Conservation (phyloP, 2,797 vertebrate species). For the Xerus rutilus region DNA sequence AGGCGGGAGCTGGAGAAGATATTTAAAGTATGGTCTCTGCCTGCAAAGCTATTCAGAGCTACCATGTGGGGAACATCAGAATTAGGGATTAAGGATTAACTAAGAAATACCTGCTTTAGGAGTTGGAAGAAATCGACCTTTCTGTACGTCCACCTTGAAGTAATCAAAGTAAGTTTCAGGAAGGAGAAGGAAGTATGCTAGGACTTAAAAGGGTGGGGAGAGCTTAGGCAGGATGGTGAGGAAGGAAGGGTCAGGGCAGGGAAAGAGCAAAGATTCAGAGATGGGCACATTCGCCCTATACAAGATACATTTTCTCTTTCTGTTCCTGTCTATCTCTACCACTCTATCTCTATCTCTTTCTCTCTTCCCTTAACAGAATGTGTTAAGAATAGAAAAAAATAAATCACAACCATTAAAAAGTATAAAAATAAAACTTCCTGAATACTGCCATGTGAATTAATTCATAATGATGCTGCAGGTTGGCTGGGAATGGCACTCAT, state of each 20-base stretch:
- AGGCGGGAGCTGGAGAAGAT: neutral
- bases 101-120: neutral
- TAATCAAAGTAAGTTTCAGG: neutral
- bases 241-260: neutral
- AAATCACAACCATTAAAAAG: slow-evolving; percentile 19
- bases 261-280: neutral
- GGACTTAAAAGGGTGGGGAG: neutral
- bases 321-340: neutral
- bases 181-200: neutral
- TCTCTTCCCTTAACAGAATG: neutral
- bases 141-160: neutral
- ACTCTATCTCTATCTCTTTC: neutral
- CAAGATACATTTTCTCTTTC: neutral
- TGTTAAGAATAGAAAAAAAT: neutral
- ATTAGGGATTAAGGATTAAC: neutral
- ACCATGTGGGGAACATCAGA: neutral
- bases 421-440: neutral
- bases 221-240: neutral
- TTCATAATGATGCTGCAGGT: neutral
- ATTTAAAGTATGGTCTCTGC: neutral
- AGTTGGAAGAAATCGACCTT: neutral
- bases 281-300: fast-evolving
- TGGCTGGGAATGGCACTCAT: neutral
- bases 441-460: slow-evolving; percentile 1
- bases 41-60: neutral